Evolutionary conservation across 2,888 invertebrate species (phyloP), one percentile per base, ranked within the genome.

Genomic region (Euplexia lucipara): DNA sequence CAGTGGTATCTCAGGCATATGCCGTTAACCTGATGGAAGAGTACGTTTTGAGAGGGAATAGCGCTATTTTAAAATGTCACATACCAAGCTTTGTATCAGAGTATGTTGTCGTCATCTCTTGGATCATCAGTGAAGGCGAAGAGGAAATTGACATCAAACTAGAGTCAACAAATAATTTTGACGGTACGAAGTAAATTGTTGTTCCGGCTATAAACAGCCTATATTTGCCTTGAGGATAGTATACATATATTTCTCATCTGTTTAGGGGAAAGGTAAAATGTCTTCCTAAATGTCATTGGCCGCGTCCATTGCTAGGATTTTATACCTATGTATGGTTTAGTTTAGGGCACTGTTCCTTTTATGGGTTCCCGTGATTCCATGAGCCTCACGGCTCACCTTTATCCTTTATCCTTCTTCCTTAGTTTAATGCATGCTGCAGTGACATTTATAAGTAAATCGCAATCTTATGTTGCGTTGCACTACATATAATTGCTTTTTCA

Each of bases 1-100:
- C 97, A 98, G 98, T 98, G 94, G 98, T 98, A 88, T 97, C 98
- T 88, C 98, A 98, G 96, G 96, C 97, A 82, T 98, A 98, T 95
- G 97, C 97, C 89, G 97, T 98, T 86, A 98, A 98, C 96, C 97
- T 98, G 87, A 98, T 98, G 98, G 98, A 98, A 92, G 98, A 98
- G 95, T 98, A 98, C 94, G 98, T 98, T 83, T 96, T 98, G 85
- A 97, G 97, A 91, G 98, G 98, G 86, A 98, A 98, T 95, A 97
- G 98, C 84, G 98, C 98, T 86, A 97, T 98, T 92, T 96, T 98
- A 91, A 98, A 98, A 96, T 98, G 98, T 96, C 98, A 98, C 95
- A 98, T 98, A 92, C 98, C 98, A 85, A 98, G 98, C 95, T 98
- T 98, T 96, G 98, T 98, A 82, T 98, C 98, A 87, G 98, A 98